Conservation (phyloP, 2,888 invertebrate species). For the Euzophera pinguis region DNA sequence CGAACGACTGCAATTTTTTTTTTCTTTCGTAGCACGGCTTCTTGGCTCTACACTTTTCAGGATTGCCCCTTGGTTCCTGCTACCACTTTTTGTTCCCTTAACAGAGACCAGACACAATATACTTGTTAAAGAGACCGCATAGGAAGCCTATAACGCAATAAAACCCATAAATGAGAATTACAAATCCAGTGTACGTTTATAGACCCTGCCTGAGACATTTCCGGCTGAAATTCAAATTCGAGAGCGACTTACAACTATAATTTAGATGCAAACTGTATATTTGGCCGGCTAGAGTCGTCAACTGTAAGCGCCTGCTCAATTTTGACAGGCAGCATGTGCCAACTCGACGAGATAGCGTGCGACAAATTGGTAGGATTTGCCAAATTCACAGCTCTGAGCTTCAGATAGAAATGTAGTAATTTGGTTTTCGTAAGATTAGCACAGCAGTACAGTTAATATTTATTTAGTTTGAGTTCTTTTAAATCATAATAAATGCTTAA, state of each 20-base stretch:
- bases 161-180: background rate
- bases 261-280: conserved; percentile 11
- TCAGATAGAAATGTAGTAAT: background rate
- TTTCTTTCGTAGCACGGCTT: too few relatives aligned
- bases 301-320: conserved; percentile 9
- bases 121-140: too few relatives aligned
- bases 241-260: background rate
- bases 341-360: conserved; percentile 12
- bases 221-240: background rate
- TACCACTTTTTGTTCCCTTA: too few relatives aligned
- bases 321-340: conserved; percentile 13
- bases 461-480: too few relatives aligned
- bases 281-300: conserved; percentile 7
- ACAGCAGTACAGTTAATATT: too few relatives aligned
- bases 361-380: conserved; percentile 10
- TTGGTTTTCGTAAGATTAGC: background rate
- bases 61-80: too few relatives aligned
- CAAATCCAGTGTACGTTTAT: background rate
- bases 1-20: too few relatives aligned
- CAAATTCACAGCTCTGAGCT: background rate
- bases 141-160: too few relatives aligned
- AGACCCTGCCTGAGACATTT: background rate
- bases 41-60: too few relatives aligned
- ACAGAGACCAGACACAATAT: too few relatives aligned
- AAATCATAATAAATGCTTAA: background rate